Evolutionary conservation across 2,797 vertebrate genomes (phyloP), one percentile per base, ranked within the genome.

Genomic region (Anolis apletophallus): DNA sequence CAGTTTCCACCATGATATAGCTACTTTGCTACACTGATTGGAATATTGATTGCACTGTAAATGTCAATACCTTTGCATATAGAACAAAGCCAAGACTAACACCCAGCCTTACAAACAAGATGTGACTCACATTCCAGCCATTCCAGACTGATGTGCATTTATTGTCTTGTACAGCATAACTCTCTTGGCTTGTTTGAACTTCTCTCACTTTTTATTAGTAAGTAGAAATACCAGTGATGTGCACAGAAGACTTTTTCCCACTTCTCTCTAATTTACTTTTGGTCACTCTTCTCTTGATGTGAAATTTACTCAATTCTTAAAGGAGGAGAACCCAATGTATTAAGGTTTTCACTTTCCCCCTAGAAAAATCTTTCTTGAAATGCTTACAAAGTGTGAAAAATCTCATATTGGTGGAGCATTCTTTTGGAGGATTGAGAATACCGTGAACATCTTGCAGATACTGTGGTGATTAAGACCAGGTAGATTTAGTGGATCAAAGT

Each of bases 1-100:
- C 46, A 5, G 78, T 17, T 73, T 83, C 57, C 46, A 32, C 77
- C 87, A 52, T 82, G 64, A 85, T 83, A 57, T 54, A 83, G 75
- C 59, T 16, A 61, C 81, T 93, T 93, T 90, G 59, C 74, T 68
- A 52, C 67, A 14, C 88, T 89, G 85, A 75, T 73, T 81, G 46
- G 84, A 67, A 11, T 85, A 79, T 80, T 89, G 50, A 46, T 90
- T 88, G 69, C 76, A 46, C 61, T 69, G 61, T 61, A 89, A 80
- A 83, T 34, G 32, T 80, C 85, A 89, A 80, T 89, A 10, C 88
- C 88, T 88, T 88, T 86, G 85, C 83, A 89, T 76, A 59, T 46
- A 55, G 69, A 88, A 59, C 61, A 83, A 90, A 89, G 59, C 72
- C 34, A 72, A 79, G 55, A 13, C 64, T 21, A 78, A 78, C n/a